These are phyloP conservation scores for Theocolax elegans DNA, from an alignment of 1,140 invertebrate genomes.

Conservation along the genomic window DNA sequence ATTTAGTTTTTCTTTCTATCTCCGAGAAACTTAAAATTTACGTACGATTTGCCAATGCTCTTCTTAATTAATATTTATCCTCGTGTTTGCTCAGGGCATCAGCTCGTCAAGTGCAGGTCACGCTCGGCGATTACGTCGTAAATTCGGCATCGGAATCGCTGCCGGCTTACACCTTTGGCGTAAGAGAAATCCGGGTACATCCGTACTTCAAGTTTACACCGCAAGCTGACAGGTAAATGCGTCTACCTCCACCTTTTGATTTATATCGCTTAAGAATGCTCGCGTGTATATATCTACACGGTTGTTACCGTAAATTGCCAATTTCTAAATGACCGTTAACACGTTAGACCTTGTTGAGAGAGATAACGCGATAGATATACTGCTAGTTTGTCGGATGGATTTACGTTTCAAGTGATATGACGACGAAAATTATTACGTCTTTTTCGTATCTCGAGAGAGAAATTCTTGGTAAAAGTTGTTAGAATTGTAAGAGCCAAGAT, in stretches of 20 bases:
- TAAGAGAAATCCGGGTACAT: conserved; percentile 88
- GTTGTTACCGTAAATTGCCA: conserved; percentile 6
- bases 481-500: neutral
- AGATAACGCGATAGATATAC: neutral
- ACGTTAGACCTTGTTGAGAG: neutral
- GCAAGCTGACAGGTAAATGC: conserved; percentile 75
- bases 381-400: neutral
- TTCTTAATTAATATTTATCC: no score
- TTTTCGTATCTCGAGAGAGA: neutral
- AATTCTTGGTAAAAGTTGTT: conserved; percentile 5
- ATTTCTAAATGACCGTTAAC: conserved; percentile 12
- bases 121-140: conserved; percentile 92
- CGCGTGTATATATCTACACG: neutral
- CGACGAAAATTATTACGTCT: neutral
- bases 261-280: neutral
- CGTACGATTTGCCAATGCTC: no score
- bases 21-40: no score
- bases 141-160: conserved; percentile 91
- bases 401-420: neutral
- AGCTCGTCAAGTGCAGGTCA: conserved; percentile 89
- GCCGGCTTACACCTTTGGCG: conserved; percentile 90
- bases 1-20: neutral
- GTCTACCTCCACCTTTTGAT: neutral
- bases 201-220: conserved; percentile 96
- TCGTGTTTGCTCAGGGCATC: conserved; percentile 81